phyloP scores from a whole-genome alignment of 2,888 invertebrate genomes.

The Pardosa pseudoannulata region DNA sequence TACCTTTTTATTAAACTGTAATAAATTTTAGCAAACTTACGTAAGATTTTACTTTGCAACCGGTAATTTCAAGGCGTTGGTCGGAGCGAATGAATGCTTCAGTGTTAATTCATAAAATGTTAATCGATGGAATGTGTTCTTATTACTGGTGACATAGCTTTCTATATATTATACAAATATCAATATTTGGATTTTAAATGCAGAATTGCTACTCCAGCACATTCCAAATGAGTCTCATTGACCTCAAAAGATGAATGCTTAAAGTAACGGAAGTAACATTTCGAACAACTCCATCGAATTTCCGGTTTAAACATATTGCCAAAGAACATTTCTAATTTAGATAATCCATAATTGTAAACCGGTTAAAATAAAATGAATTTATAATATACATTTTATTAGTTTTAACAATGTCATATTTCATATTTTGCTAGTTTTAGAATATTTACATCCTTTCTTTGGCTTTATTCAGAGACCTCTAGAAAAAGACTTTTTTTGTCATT shows the following conservation, averaged over 20 bases:
- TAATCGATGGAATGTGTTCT: not conserved
- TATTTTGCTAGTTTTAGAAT: no score
- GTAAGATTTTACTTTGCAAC: constrained; percentile 51
- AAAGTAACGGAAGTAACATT: constrained; percentile 66
- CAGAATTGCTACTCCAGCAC: constrained; percentile 33
- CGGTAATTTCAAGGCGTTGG: constrained; percentile 71
- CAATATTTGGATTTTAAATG: constrained; percentile 22
- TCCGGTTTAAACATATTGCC: constrained; percentile 53
- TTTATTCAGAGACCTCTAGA: no score
- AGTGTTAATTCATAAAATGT: not conserved
- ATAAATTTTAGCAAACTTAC: constrained; percentile 41
- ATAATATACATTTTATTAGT: no score
- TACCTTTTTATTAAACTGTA: not conserved
- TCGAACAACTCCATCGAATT: constrained; percentile 63
- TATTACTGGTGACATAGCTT: constrained; percentile 22
- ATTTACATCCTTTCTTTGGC: no score
- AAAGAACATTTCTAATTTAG: no score
- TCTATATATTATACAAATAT: constrained; percentile 5
- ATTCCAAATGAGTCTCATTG: constrained; percentile 59
- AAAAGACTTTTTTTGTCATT: no score
- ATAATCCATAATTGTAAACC: no score
- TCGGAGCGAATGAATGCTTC: constrained; percentile 18
- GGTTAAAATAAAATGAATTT: no score
- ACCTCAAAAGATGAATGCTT: constrained; percentile 62
- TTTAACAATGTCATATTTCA: no score